phyloP scores from a whole-genome alignment of 2,797 vertebrate species.

The Gila robusta region DNA sequence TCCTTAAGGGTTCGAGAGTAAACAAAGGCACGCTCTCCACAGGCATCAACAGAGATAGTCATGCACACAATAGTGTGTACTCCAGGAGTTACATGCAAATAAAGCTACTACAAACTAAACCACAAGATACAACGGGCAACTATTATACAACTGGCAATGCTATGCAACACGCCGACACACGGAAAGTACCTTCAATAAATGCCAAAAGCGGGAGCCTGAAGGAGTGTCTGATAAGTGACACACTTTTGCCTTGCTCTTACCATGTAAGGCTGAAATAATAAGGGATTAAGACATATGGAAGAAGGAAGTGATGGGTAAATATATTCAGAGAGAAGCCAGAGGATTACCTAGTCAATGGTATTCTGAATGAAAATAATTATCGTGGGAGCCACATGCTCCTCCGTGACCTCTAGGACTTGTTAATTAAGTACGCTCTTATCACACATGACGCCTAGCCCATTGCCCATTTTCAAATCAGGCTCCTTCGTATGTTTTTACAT shows the following conservation, averaged over 20 bases:
- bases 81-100: slow-evolving; percentile 6
- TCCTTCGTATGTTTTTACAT: neutral
- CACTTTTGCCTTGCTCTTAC: slow-evolving; percentile 47
- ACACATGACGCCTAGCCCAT: slow-evolving; percentile 4
- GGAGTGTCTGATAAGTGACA: slow-evolving; percentile 55
- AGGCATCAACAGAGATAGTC: slow-evolving; percentile 37
- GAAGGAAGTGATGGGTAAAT: slow-evolving; percentile 58
- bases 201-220: slow-evolving; percentile 45
- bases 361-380: slow-evolving; percentile 46
- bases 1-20: slow-evolving; percentile 35
- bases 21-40: slow-evolving; percentile 45
- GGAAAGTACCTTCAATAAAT: slow-evolving; percentile 45
- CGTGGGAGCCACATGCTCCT: slow-evolving; percentile 44
- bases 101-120: slow-evolving; percentile 19
- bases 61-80: slow-evolving; percentile 24
- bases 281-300: slow-evolving; percentile 61
- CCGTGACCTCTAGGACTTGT: slow-evolving; percentile 22
- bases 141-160: slow-evolving; percentile 46
- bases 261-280: slow-evolving; percentile 55
- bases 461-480: slow-evolving; percentile 14
- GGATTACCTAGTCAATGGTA: slow-evolving; percentile 56
- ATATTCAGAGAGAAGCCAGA: slow-evolving; percentile 32
- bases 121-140: neutral
- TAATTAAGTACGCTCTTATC: slow-evolving; percentile 47
- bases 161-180: neutral